Conservation (phyloP, 2,888 invertebrate genomes). For the Diarsia dahlii region DNA sequence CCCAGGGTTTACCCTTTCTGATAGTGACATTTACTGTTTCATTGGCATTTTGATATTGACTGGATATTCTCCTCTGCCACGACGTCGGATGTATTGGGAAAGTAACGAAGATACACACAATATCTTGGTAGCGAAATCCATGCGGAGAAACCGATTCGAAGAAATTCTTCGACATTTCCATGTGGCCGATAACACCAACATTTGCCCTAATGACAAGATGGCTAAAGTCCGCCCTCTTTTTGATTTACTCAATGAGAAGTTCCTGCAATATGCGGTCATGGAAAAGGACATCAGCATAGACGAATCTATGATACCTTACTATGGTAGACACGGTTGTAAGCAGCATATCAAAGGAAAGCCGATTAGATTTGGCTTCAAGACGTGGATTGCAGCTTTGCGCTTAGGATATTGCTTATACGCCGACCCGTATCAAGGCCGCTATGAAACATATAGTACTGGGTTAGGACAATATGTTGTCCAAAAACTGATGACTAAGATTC, state of each 20-base stretch:
- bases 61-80: slow-evolving; percentile 65
- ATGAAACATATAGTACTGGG: slow-evolving; percentile 9
- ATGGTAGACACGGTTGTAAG: slow-evolving; percentile 67
- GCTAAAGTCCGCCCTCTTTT: slow-evolving; percentile 66
- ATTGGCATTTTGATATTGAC: slow-evolving; percentile 66
- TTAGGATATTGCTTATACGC: slow-evolving; percentile 67
- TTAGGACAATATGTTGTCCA: background rate
- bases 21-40: slow-evolving; percentile 42
- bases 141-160: slow-evolving; percentile 1
- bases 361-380: slow-evolving; percentile 67
- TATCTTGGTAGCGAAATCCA: slow-evolving; percentile 6
- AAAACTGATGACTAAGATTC: background rate
- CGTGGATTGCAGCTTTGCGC: slow-evolving; percentile 66
- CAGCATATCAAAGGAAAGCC: slow-evolving; percentile 69
- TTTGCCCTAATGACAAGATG: slow-evolving; percentile 1
- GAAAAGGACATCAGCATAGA: slow-evolving; percentile 43
- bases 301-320: slow-evolving; percentile 75
- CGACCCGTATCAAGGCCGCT: slow-evolving; percentile 43
- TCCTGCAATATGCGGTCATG: slow-evolving; percentile 19
- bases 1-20: background rate
- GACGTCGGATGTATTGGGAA: slow-evolving; percentile 68
- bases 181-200: background rate
- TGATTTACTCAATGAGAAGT: slow-evolving; percentile 29
- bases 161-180: slow-evolving; percentile 6
- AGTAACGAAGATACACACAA: slow-evolving; percentile 6